Conservation (phyloP, 1,140 invertebrate genomes). For the Drosophila lini region DNA sequence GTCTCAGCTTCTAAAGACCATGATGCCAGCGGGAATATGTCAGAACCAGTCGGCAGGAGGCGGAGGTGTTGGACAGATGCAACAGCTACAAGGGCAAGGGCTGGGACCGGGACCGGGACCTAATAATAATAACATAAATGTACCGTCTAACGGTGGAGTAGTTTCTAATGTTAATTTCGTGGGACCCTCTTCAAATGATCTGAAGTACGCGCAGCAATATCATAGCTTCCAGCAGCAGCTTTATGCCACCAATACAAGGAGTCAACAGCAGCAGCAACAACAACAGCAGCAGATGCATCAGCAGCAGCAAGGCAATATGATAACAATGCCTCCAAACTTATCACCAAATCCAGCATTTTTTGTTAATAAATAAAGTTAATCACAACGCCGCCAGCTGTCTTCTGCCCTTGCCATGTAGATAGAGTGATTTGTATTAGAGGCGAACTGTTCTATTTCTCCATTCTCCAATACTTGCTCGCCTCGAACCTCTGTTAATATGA, state of each 20-base stretch:
- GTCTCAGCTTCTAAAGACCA: slow-evolving; percentile 48
- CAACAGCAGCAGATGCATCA: slow-evolving; percentile 69
- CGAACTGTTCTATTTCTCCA: not conserved
- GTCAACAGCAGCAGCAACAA: slow-evolving; percentile 84
- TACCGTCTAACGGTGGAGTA: slow-evolving; percentile 84
- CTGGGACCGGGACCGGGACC: slow-evolving; percentile 29
- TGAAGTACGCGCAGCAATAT: slow-evolving; percentile 97
- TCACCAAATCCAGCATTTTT: slow-evolving; percentile 76
- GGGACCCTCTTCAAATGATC: slow-evolving; percentile 93
- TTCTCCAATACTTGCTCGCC: not conserved
- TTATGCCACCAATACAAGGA: slow-evolving; percentile 94
- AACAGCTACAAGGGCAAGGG: slow-evolving; percentile 88
- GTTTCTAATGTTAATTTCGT: slow-evolving; percentile 86
- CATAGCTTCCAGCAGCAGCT: slow-evolving; percentile 97
- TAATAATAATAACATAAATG: slow-evolving; percentile 84
- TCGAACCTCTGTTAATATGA: not conserved
- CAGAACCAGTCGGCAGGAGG: slow-evolving; percentile 82
- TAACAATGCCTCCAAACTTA: slow-evolving; percentile 74
- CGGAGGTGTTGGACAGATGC: slow-evolving; percentile 30
- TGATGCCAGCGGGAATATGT: slow-evolving; percentile 47
- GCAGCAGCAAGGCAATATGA: slow-evolving; percentile 59
- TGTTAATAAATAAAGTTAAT: slow-evolving; percentile 64
- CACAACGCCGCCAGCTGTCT: not conserved
- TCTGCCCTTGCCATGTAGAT: slow-evolving; percentile 3
- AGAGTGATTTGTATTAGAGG: not conserved